phyloP scores from a whole-genome alignment of 2,797 vertebrate species.

The Numenius phaeopus region DNA sequence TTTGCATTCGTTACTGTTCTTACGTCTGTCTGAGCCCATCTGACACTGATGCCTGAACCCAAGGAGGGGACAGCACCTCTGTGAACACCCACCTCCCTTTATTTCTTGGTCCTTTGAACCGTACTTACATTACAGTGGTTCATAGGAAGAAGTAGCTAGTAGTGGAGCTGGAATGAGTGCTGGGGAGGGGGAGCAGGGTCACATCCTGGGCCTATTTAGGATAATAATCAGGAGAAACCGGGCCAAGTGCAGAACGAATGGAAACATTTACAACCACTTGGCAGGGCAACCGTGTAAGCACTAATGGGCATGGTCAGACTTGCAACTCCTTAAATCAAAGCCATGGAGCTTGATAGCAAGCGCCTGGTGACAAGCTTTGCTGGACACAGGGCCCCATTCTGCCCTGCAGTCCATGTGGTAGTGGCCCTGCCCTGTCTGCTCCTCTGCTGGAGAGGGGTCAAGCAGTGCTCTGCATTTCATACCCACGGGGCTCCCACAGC shows the following conservation, averaged over 20 bases:
- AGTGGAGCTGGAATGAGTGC: not conserved
- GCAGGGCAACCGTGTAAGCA: not conserved
- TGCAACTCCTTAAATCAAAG: conserved; percentile 32
- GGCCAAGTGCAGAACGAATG: not conserved
- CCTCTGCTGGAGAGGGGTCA: not conserved
- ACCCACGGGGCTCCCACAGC: not conserved
- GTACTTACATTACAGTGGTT: not conserved
- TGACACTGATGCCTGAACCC: not conserved
- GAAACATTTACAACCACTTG: conserved; percentile 9
- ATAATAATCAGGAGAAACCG: conserved; percentile 26
- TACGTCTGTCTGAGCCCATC: not conserved
- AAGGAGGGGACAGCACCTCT: not conserved
- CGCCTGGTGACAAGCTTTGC: not conserved
- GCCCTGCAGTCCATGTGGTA: not conserved
- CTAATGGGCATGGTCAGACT: not conserved
- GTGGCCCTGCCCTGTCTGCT: not conserved
- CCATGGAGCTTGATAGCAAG: not conserved
- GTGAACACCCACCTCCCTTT: not conserved
- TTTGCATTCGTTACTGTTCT: not conserved
- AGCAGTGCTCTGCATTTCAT: not conserved
- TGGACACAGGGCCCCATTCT: not conserved
- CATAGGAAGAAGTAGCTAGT: not conserved
- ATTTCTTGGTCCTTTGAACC: not conserved
- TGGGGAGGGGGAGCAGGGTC: not conserved
- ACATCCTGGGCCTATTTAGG: not conserved